Evolutionary conservation across 2,888 invertebrate genomes (phyloP), one percentile per base, ranked within the genome.

Genomic region (Cloeon dipterum): DNA sequence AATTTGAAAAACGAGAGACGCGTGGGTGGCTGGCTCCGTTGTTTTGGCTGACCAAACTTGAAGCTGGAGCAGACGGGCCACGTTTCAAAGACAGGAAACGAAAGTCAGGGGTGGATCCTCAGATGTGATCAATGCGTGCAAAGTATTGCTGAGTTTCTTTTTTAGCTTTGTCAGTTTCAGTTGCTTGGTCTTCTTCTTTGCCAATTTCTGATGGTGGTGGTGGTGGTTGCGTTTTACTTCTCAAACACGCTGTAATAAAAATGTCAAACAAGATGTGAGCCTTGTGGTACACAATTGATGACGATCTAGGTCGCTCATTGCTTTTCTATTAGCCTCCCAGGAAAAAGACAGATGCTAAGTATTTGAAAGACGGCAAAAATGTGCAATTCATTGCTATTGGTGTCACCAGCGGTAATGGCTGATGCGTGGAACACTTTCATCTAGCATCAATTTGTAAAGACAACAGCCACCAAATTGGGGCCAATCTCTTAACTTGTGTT

Each of bases 111-210:
- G n/a, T n/a, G n/a, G 34, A 71, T 75, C 74, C 74, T 74, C 75
- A 75, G 75, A 76, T 76, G 76, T 76, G 75, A 72, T 76, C 76
- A 77, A 76, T 77, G 76, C 74, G 74, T 74, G 76, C 76, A 76
- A 75, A 69, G 70, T 74, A 70, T 69, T 70, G 66, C 74, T 66
- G 66, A 65, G 62, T 62, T 48, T 44, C 47, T 49, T 46, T n/a
- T n/a, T n/a, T n/a, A n/a, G 41, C 44, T 45, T 47, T 47, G 53
- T 49, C 45, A 48, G 50, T 52, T 52, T 52, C 52, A n/a, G 52
- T 51, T 53, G 53, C 40, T 42, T 42, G 43, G 17, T 37, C 32
- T 45, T 42, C 42, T 44, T 40, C 39, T 43, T 44, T 39, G 37
- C 26, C 25, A 37, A 21, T 26, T 25, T 39, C 26, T 18, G 38